Evolutionary conservation across 2,113 vertebrate species (phyloP), one percentile per base, ranked within the genome.

Genomic region (Colius striatus): DNA sequence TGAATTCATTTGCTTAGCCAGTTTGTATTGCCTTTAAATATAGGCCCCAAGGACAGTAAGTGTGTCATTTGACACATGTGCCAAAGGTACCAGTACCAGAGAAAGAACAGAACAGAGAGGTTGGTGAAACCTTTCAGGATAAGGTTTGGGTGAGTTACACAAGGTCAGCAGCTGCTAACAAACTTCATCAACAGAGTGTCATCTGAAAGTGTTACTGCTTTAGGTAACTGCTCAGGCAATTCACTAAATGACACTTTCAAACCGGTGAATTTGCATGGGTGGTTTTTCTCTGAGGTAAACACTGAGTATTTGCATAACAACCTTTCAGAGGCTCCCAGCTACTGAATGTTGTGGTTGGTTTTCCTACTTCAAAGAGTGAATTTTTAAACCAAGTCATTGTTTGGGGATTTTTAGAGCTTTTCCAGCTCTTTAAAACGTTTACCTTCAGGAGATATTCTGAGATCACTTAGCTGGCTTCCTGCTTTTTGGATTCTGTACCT

Each of bases 21-120:
- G 19, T 90, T 94, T 83, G 92, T 97, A 79, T 92, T 97, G 96
- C 95, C 96, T 96, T 97, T 96, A 94, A 94, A 75, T 75, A 27
- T 22, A 94, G 92, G 77, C 93, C 91, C 51, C 93, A 95, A 96
- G 96, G 96, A 86, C 96, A 96, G 94, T 92, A 81, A 84, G 70
- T 92, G 94, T 96, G 95, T 96, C 84, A 77, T 85, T 93, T 96
- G 88, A 94, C 88, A 61, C 62, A 65, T 27, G 79, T 86, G 60
- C 91, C 78, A 54, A 82, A 47, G 81, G 93, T 88, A 66, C 92
- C n/a, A 36, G 47, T 4, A n/a, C 72, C 92, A 90, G 73, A 80
- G 25, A 75, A 81, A 65, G 89, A 94, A 60, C 80, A 80, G 86
- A 61, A 60, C 65, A 41, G 66, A 67, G 91, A 85, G 91, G 89